A percentile compares a stretch with the other conserved stretches of the same genome.
Evolutionary conservation across 2,888 invertebrate species (phyloP).

Genomic region (Apantesis nais): DNA sequence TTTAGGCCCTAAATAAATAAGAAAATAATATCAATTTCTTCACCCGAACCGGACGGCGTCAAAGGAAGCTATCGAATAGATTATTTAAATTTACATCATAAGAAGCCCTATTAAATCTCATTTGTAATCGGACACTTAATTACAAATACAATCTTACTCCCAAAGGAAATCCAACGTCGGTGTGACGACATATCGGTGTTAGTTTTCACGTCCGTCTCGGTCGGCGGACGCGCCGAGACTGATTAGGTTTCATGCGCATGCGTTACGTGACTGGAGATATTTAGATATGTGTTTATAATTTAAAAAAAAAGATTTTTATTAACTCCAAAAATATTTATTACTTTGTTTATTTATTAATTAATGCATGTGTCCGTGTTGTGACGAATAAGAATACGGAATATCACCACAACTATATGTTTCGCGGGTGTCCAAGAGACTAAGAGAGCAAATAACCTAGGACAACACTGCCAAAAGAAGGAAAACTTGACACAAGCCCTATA

Average conservation of each 20-base stretch:
- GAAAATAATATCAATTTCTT: not conserved
- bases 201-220: constrained; percentile 69
- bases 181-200: constrained; percentile 56
- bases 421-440: too few species aligned
- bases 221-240: constrained; percentile 60
- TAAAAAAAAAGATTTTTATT: too few species aligned
- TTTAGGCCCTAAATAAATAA: not conserved
- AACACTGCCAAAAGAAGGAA: too few species aligned
- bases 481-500: too few species aligned
- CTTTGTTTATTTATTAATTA: too few species aligned
- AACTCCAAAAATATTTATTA: not conserved
- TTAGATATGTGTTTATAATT: not conserved
- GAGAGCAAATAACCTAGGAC: too few species aligned
- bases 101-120: constrained; percentile 22
- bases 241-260: constrained; percentile 65
- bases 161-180: constrained; percentile 69
- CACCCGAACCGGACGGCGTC: not conserved
- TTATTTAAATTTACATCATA: not conserved
- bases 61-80: not conserved
- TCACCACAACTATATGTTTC: too few species aligned
- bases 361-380: too few species aligned
- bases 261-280: constrained; percentile 26
- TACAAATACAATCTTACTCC: constrained; percentile 46
- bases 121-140: constrained; percentile 37
- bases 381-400: too few species aligned